These are phyloP conservation scores for Eptatretus burgeri DNA, from an alignment of 2,113 vertebrate genomes.

Conservation along the genomic window DNA sequence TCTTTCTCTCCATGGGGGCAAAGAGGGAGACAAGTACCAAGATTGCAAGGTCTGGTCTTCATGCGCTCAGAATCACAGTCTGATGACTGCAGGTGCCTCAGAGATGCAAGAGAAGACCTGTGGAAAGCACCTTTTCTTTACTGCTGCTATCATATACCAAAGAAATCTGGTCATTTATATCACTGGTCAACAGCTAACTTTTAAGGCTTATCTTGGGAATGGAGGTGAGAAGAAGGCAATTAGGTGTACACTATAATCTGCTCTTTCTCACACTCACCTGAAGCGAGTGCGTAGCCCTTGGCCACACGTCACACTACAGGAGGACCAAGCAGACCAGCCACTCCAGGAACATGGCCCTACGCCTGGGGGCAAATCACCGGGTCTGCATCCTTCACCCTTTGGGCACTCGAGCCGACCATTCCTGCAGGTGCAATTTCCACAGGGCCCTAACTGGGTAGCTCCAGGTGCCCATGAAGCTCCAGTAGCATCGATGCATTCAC, in stretches of 20 bases:
- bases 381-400: constrained; percentile 8
- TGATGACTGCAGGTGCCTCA: no score
- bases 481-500: constrained; percentile 30
- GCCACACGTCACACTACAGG: constrained; percentile 36
- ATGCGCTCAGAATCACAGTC: constrained; percentile 7
- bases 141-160: neutral
- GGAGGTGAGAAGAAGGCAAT: no score
- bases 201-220: no score
- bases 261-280: constrained; percentile 16
- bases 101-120: no score
- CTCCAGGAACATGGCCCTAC: constrained; percentile 29
- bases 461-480: constrained; percentile 36
- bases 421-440: constrained; percentile 38
- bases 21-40: constrained; percentile 27
- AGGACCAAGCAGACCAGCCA: constrained; percentile 42
- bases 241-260: neutral
- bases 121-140: neutral
- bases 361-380: constrained; percentile 15
- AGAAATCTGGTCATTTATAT: neutral
- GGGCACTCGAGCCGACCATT: constrained; percentile 29
- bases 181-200: neutral
- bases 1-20: constrained; percentile 23
- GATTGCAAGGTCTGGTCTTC: constrained; percentile 27
- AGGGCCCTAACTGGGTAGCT: constrained; percentile 25
- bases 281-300: constrained; percentile 27